phyloP scores from a whole-genome alignment of 2,888 invertebrate genomes.

The Homarus gammarus region DNA sequence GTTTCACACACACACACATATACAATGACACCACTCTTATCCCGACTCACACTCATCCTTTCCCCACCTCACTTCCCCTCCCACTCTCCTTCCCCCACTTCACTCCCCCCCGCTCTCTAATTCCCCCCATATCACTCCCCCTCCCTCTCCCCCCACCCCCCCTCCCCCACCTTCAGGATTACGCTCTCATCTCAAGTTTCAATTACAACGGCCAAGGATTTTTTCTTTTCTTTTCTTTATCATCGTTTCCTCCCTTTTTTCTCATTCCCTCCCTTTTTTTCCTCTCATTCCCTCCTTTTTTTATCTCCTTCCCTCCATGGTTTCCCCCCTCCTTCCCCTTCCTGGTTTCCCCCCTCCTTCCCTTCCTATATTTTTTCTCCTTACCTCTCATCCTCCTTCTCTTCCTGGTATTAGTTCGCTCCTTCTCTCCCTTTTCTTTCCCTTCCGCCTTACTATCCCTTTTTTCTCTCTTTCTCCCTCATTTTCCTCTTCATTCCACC shows the following conservation, averaged over 20 bases:
- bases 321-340: neutral
- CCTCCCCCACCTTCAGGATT: neutral
- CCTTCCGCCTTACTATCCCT: no score
- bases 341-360: neutral
- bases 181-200: neutral
- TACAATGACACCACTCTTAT: no score
- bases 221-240: conserved; percentile 28
- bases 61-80: neutral
- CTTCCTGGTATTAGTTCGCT: conserved; percentile 5
- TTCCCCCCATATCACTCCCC: neutral
- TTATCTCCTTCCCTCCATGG: neutral
- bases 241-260: conserved; percentile 7
- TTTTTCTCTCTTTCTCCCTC: neutral
- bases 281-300: neutral
- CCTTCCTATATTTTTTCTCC: neutral
- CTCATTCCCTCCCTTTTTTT: conserved; percentile 10
- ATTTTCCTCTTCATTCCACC: no score
- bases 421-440: conserved; percentile 27
- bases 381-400: neutral
- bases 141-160: neutral
- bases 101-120: neutral
- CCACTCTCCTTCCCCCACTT: neutral
- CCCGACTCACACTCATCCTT: no score
- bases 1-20: no score
- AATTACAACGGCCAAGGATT: neutral